Conservation (phyloP, 2,113 vertebrate species). For the Myotis davidii region DNA sequence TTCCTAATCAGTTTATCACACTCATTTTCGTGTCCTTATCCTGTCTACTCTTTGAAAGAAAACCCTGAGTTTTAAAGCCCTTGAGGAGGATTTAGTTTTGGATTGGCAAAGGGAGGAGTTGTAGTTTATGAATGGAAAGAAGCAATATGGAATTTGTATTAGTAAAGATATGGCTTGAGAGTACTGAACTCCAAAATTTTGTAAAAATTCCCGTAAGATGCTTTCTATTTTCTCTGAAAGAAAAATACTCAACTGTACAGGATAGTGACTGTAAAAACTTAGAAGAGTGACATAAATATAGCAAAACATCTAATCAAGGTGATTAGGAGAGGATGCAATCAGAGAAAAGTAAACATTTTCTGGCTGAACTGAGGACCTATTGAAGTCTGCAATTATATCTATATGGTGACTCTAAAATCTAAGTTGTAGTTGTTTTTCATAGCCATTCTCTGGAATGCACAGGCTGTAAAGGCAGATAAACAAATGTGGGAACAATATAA, state of each 20-base stretch:
- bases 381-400: not conserved
- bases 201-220: not conserved
- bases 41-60: not conserved
- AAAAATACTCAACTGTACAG: not conserved
- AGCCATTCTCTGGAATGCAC: not conserved
- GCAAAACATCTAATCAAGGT: not conserved
- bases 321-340: not conserved
- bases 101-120: not conserved
- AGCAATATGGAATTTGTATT: not conserved
- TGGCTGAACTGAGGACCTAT: not conserved
- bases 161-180: not conserved
- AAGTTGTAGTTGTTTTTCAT: not conserved
- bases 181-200: not conserved
- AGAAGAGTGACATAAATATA: not conserved
- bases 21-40: not conserved
- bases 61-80: not conserved
- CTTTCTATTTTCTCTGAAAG: not conserved
- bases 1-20: not conserved
- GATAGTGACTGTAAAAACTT: not conserved
- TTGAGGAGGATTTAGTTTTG: not conserved
- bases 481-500: not conserved
- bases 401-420: not conserved
- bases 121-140: not conserved
- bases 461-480: not conserved
- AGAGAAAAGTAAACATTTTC: not conserved